Evolutionary conservation across 2,888 invertebrate species (phyloP), one percentile per base, ranked within the genome.

Genomic region (Plebejus anna): DNA sequence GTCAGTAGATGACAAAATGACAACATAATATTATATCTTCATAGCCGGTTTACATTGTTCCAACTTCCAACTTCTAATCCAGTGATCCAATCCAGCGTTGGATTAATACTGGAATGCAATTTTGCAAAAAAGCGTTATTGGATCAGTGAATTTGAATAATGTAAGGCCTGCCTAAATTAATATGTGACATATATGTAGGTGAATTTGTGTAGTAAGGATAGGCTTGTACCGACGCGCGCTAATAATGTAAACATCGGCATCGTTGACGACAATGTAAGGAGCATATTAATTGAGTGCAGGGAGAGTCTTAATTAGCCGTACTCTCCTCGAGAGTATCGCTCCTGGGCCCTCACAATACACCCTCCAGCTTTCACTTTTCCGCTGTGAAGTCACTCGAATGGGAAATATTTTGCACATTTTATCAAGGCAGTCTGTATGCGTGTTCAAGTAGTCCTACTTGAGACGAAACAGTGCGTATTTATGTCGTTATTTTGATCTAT

Each of bases 351-450:
- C 78, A 80, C 87, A 88, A 88, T 86, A 83, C 84, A 82, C 84
- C 82, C 88, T 87, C 83, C 77, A 83, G 83, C 81, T 82, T 87
- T 87, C 85, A 84, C 87, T 88, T 88, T 87, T 86, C 83, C 82
- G 84, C 84, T 82, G 81, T 86, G 83, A 84, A 87, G 88, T 86
- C 83, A 80, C 82, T 81, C 82, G 85, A 85, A 89, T 87, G 88
- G 89, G 86, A 88, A 85, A 87, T 86, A 84, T 85, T 86, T 83
- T 85, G 77, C 75, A 76, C 75, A 77, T 71, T 78, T 76, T 76
- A 77, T 73, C 77, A 77, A 79, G 78, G 70, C 75, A 75, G 71
- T 57, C 75, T 59, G 66, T 77, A 79, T 76, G 75, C 81, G 82
- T 82, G 79, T 79, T 78, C 80, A 79, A 79, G 79, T 81, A 81